Percentiles rank a stretch among this genome's conserved stretches.
Conservation (phyloP, 2,888 invertebrate genomes). For the Oscheius sp. region DNA sequence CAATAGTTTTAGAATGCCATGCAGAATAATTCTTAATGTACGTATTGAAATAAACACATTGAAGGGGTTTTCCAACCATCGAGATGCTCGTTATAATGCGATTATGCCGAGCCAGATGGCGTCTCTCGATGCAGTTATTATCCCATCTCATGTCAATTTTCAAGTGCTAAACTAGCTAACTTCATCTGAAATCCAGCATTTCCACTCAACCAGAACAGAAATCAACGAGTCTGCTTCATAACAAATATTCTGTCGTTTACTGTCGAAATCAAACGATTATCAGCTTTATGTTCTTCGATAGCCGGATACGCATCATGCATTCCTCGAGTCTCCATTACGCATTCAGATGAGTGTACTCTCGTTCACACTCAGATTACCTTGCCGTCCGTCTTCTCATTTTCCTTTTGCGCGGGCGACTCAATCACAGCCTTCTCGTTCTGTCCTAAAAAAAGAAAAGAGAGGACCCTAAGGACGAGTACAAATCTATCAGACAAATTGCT, state of each 20-base stretch:
- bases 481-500: too few species aligned
- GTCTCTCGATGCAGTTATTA: too few species aligned
- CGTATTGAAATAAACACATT: too few species aligned
- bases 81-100: background rate
- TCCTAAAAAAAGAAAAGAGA: too few species aligned
- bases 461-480: too few species aligned
- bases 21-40: background rate
- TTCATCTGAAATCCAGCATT: background rate
- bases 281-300: background rate
- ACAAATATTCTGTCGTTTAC: background rate
- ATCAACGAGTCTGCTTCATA: background rate
- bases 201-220: too few species aligned
- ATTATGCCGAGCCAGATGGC: too few species aligned
- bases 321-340: constrained; percentile 19
- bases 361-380: constrained; percentile 13
- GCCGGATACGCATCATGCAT: constrained; percentile 19
- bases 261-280: too few species aligned
- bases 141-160: background rate
- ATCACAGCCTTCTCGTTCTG: background rate
- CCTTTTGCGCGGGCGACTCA: background rate
- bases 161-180: too few species aligned
- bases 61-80: background rate
- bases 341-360: constrained; percentile 30
- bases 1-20: background rate
- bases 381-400: constrained; percentile 10